These are phyloP conservation scores for Polydrusus tereticollis DNA, from an alignment of 2,888 invertebrate species.

Conservation along the genomic window DNA sequence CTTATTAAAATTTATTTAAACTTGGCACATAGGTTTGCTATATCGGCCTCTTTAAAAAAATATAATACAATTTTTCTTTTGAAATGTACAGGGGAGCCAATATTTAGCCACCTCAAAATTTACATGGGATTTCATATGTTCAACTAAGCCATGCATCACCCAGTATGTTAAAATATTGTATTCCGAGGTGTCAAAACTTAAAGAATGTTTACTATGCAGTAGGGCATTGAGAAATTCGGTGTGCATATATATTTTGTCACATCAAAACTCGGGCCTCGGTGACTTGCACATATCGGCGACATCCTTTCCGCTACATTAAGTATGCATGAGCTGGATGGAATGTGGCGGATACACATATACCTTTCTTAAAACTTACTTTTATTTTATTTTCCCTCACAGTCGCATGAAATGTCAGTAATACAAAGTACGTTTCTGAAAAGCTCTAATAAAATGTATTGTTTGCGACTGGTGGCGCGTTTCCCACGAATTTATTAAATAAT, in stretches of 20 bases:
- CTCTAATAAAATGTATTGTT: background rate
- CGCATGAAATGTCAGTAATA: constrained; percentile 35
- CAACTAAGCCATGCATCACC: too few relatives aligned
- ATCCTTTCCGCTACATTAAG: constrained; percentile 39
- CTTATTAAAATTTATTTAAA: too few relatives aligned
- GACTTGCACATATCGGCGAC: constrained; percentile 30
- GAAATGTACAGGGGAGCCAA: too few relatives aligned
- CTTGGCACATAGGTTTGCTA: too few relatives aligned
- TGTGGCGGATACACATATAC: constrained; percentile 3
- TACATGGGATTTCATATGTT: too few relatives aligned
- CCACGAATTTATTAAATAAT: constrained; percentile 1
- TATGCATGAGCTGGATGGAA: constrained; percentile 36
- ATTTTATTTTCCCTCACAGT: constrained; percentile 43
- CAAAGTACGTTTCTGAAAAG: constrained; percentile 6
- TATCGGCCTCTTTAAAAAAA: too few relatives aligned
- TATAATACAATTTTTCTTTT: too few relatives aligned
- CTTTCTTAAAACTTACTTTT: constrained; percentile 14
- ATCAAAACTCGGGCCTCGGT: constrained; percentile 16
- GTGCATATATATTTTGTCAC: constrained; percentile 24
- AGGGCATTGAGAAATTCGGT: constrained; percentile 2
- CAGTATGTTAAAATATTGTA: too few relatives aligned
- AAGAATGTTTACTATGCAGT: background rate
- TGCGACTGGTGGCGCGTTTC: background rate
- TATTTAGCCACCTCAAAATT: too few relatives aligned
- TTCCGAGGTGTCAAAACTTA: background rate